A percentile compares a stretch with the other conserved stretches of the same genome.
These are phyloP conservation scores for Mandrillus leucophaeus DNA, from an alignment of 2,113 vertebrate genomes.

Conservation along the genomic window DNA sequence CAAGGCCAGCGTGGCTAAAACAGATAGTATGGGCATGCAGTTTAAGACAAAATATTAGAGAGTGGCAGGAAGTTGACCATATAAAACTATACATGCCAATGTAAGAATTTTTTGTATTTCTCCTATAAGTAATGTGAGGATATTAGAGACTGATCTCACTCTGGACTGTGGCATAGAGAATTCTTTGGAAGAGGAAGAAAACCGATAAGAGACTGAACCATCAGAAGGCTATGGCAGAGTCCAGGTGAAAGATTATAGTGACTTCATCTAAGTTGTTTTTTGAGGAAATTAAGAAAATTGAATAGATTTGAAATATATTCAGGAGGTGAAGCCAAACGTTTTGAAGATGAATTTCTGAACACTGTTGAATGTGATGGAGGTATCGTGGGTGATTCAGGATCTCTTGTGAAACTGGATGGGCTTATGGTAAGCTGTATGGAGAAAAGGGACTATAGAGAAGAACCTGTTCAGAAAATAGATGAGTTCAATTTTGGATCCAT, in stretches of 20 bases:
- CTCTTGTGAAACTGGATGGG: not conserved
- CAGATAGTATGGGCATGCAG: not conserved
- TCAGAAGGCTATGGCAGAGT: not conserved
- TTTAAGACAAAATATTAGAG: not conserved
- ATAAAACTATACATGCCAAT: not conserved
- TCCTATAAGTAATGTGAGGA: not conserved
- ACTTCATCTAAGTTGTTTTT: not conserved
- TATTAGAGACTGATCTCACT: not conserved
- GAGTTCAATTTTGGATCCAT: not conserved
- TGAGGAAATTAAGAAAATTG: not conserved
- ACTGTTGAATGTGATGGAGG: not conserved
- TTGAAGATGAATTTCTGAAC: not conserved
- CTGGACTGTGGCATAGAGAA: not conserved
- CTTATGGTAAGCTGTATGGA: not conserved
- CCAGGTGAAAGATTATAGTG: not conserved
- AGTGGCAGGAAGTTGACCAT: not conserved
- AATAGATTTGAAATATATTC: not conserved
- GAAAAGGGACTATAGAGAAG: not conserved
- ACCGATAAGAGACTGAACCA: not conserved
- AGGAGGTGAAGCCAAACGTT: not conserved
- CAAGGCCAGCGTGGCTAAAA: not conserved
- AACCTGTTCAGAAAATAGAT: not conserved
- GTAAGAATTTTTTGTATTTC: not conserved
- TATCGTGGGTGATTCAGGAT: not conserved
- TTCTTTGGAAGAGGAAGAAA: not conserved